These are phyloP conservation scores for Origma solitaria DNA, from an alignment of 2,113 vertebrate genomes.

Conservation along the genomic window DNA sequence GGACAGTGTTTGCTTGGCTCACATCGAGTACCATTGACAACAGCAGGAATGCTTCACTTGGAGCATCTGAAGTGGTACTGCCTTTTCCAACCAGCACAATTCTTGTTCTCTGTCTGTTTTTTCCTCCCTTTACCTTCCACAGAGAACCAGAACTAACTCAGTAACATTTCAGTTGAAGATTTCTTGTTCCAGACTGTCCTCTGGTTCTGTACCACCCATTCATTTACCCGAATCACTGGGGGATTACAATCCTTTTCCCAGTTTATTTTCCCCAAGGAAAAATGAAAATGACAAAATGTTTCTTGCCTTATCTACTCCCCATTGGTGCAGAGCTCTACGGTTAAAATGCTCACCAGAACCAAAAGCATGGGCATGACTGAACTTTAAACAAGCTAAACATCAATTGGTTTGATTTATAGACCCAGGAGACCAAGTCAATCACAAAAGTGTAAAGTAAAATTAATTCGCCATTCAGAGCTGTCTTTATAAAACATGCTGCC, in stretches of 20 bases:
- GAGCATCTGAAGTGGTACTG: neutral
- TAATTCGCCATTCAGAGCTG: slow-evolving; percentile 9
- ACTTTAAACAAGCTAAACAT: neutral
- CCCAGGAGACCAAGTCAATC: neutral
- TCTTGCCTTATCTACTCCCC: neutral
- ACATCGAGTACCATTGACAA: neutral
- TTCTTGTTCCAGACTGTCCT: neutral
- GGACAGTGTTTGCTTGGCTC: neutral
- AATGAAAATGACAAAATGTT: neutral
- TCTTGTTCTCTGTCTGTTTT: neutral
- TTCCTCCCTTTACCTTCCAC: neutral
- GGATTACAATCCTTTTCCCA: neutral
- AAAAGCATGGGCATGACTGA: neutral
- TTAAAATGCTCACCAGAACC: neutral
- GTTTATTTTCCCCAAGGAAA: neutral
- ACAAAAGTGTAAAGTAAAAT: slow-evolving; percentile 1
- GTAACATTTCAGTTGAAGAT: neutral
- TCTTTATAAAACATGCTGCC: neutral
- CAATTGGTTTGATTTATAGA: slow-evolving; percentile 24
- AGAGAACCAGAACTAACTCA: neutral
- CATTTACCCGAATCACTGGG: neutral
- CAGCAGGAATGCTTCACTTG: neutral
- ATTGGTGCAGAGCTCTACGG: neutral
- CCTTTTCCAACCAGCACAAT: neutral
- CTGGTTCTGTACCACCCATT: neutral